phyloP scores from a whole-genome alignment of 2,113 vertebrate species.

The Siphamia tubifer region DNA sequence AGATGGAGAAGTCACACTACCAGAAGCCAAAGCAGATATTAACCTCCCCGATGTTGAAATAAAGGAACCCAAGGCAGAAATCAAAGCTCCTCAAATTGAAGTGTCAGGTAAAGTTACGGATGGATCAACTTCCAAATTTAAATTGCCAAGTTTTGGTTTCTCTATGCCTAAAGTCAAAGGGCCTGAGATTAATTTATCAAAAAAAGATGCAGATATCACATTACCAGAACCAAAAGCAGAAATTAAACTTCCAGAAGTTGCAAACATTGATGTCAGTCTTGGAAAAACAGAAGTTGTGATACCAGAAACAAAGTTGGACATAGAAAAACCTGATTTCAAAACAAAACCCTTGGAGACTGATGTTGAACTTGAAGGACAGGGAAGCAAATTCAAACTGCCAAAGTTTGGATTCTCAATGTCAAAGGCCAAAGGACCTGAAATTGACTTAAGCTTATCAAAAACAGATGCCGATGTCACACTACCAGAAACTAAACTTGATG shows the following conservation, averaged over 20 bases:
- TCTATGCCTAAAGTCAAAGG: neutral
- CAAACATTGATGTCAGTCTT: neutral
- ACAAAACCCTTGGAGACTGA: neutral
- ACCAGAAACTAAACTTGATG: conserved; percentile 11
- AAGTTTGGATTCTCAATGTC: conserved; percentile 20
- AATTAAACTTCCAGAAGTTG: neutral
- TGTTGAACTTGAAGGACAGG: neutral
- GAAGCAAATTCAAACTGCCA: neutral
- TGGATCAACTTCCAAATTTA: conserved; percentile 12
- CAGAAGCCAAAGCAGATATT: neutral
- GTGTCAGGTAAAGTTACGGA: neutral
- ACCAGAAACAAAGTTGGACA: neutral
- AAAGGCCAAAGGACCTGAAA: conserved; percentile 20
- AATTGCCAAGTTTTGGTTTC: conserved; percentile 16
- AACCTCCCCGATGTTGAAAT: neutral
- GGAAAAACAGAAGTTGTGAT: conserved; percentile 10
- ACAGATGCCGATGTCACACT: conserved; percentile 7
- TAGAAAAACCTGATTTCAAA: neutral
- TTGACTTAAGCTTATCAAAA: conserved; percentile 29
- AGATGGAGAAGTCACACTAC: neutral
- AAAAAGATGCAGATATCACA: too few species aligned
- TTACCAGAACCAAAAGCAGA: too few species aligned
- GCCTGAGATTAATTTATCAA: too few species aligned
- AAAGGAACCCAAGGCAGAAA: neutral
- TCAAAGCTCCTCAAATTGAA: conserved; percentile 9